Conservation (phyloP, 1,140 invertebrate genomes). For the Macrobrachium rosenbergii region DNA sequence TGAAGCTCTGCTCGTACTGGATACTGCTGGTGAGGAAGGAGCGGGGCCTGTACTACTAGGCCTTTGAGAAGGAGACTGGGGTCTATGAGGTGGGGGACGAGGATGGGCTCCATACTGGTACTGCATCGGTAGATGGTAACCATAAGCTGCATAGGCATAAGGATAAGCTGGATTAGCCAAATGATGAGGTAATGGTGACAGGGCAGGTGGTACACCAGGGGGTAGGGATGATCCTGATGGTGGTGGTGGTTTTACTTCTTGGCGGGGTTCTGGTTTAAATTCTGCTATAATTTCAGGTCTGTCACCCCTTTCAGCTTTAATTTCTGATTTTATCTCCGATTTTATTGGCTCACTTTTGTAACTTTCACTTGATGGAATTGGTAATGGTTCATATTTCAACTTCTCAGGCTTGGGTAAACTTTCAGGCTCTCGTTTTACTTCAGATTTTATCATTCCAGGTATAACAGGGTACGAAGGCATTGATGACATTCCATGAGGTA, state of each 20-base stretch:
- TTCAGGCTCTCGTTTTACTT: conserved; percentile 51
- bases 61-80: conserved; percentile 69
- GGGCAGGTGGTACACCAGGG: conserved; percentile 43
- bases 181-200: conserved; percentile 67
- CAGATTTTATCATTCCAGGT: conserved; percentile 35
- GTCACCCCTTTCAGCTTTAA: conserved; percentile 62
- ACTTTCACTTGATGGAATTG: conserved; percentile 9
- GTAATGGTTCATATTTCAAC: conserved; percentile 40
- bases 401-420: conserved; percentile 38
- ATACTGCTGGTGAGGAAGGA: conserved; percentile 71
- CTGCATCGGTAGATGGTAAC: conserved; percentile 71
- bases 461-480: conserved; percentile 29
- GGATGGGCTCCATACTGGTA: conserved; percentile 68
- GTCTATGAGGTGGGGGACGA: conserved; percentile 66
- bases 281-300: conserved; percentile 66
- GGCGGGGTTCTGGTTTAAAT: conserved; percentile 60
- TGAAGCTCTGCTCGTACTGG: conserved; percentile 67
- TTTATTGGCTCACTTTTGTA: conserved; percentile 55
- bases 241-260: conserved; percentile 30
- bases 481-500: not conserved
- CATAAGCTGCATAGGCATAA: conserved; percentile 69
- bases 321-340: conserved; percentile 53
- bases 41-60: conserved; percentile 69
- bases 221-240: not conserved
- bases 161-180: conserved; percentile 67